Evolutionary conservation across 2,113 vertebrate genomes (phyloP), one percentile per base, ranked within the genome.

Genomic region (Dasyornis broadbenti): DNA sequence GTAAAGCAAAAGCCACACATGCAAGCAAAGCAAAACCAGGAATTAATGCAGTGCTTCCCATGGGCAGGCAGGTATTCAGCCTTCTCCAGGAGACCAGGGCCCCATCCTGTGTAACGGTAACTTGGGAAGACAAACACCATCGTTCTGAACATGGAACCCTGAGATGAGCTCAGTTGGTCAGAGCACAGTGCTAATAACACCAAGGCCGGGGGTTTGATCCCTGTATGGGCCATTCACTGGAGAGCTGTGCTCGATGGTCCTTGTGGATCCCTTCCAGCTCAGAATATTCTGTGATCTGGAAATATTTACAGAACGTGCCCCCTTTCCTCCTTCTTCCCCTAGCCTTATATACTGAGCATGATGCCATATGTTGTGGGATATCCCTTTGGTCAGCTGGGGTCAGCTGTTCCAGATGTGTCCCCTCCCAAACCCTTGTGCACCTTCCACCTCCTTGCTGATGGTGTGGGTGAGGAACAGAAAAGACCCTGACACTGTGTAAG

Each of bases 31-130:
- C 27, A 81, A 44, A 65, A 5, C 31, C 23, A 44, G 50, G 33
- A 65, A 59, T 13, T 57, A 2, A 37, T 33, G 28, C 44, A 24
- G 12, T 22, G 2, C 23, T 66, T 52, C 33, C 16, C 33, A n/a
- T 33, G 22, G n/a, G n/a, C n/a, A n/a, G n/a, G n/a, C n/a, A n/a
- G n/a, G n/a, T n/a, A n/a, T 65, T 72, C 60, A 44, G 44, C 12
- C 22, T 33, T 28, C 52, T 17, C 37, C 50, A 24, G 52, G 59
- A 44, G 9, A 65, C 26, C 59, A 16, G 52, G 10, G 13, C 12
- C 31, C 24, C 42, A 37, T 27, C 17, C 40, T 17, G 11, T 0
- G 0, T 10, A 27, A 19, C 3, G 17, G 27, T 59, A 27, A 57
- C 33, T 44, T 44, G 13, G 27, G 44, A 52, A 59, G 60, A 52